Conservation (phyloP, 2,113 vertebrate species). For the Heliornis fulica region DNA sequence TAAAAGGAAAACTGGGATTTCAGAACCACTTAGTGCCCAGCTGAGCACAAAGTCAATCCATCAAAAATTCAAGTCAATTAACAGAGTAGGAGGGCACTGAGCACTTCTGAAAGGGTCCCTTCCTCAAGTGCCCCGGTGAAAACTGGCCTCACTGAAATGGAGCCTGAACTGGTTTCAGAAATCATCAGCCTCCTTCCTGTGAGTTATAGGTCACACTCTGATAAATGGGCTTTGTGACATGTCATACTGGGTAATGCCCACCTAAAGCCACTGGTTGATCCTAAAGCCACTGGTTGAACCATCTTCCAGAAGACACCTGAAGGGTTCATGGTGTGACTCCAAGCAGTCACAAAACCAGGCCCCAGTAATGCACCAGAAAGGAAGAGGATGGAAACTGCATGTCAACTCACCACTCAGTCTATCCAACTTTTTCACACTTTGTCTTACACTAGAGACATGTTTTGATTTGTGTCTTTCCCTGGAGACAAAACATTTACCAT, state of each 20-base stretch:
- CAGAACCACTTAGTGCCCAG: not conserved
- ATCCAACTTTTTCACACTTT: not conserved
- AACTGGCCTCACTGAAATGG: not conserved
- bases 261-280: not conserved
- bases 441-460: not conserved
- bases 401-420: not conserved
- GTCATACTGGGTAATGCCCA: not conserved
- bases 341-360: not conserved
- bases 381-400: not conserved
- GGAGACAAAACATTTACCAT: not conserved
- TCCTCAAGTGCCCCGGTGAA: not conserved
- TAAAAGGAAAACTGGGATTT: conserved; percentile 7
- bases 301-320: not conserved
- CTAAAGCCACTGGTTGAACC: not conserved
- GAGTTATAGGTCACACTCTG: not conserved
- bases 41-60: conserved; percentile 5
- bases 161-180: not conserved
- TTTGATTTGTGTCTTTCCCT: not conserved
- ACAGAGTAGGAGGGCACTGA: not conserved
- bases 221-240: not conserved
- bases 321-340: not conserved
- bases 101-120: not conserved
- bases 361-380: not conserved
- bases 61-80: conserved; percentile 22
- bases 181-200: not conserved